phyloP scores from a whole-genome alignment of 2,113 vertebrate species.

The Dromas ardeola region DNA sequence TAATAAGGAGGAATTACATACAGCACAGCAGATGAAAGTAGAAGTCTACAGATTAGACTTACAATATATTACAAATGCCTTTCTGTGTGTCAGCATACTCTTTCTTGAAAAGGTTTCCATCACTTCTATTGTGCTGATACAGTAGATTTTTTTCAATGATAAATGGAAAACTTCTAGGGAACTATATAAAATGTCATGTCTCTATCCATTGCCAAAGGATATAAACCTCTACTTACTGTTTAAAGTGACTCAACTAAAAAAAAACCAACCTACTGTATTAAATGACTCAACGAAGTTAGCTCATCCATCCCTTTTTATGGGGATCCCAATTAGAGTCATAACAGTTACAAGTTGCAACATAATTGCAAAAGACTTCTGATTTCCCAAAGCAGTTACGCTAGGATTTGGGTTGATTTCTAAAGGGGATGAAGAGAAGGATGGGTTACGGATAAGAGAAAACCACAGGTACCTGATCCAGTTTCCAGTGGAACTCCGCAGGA shows the following conservation, averaged over 20 bases:
- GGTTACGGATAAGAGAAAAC: not conserved
- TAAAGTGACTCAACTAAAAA: not conserved
- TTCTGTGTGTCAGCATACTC: not conserved
- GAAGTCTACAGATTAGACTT: not conserved
- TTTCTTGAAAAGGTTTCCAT: not conserved
- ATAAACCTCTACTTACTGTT: not conserved
- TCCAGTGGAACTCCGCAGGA: slow-evolving; percentile 98
- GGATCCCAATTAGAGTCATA: not conserved
- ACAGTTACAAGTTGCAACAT: not conserved
- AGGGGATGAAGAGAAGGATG: not conserved
- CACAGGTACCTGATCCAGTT: slow-evolving; percentile 90
- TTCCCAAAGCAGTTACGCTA: not conserved
- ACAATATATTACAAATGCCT: not conserved
- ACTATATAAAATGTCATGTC: not conserved
- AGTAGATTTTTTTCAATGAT: not conserved
- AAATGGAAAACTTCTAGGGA: not conserved
- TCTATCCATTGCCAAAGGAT: not conserved
- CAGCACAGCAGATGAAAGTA: not conserved
- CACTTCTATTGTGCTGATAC: not conserved
- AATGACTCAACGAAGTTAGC: not conserved
- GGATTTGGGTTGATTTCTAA: not conserved
- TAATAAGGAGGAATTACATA: not conserved
- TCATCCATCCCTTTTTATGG: not conserved
- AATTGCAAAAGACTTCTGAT: not conserved
- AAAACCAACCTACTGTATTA: not conserved